Evolutionary conservation across 2,888 invertebrate species (phyloP).

Genomic region (Cerceris ruficornis): DNA sequence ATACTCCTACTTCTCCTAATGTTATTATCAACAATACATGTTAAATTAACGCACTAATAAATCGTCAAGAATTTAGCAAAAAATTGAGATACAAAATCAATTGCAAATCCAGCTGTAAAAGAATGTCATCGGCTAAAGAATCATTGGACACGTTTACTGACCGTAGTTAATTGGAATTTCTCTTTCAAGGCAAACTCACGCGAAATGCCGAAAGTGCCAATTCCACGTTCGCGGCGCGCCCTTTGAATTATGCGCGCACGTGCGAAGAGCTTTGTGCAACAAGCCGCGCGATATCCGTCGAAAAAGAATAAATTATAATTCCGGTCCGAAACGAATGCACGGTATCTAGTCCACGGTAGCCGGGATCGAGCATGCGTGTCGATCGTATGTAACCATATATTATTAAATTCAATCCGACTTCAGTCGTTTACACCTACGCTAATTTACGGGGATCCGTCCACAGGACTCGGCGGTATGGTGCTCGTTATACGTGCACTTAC

Average conservation of each 20-base stretch:
- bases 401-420: slow-evolving; percentile 16
- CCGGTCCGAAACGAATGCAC: slow-evolving; percentile 13
- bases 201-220: slow-evolving; percentile 22
- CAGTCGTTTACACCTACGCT: slow-evolving; percentile 25
- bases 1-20: no score
- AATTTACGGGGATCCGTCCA: slow-evolving; percentile 2
- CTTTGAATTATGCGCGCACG: slow-evolving; percentile 24
- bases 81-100: no score
- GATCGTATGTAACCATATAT: slow-evolving; percentile 3
- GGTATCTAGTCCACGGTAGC: slow-evolving; percentile 24
- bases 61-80: no score
- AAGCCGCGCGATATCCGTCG: neutral
- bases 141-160: no score
- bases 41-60: no score
- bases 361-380: slow-evolving; percentile 10
- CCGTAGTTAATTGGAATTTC: no score
- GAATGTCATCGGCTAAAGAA: no score
- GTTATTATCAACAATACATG: no score
- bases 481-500: no score
- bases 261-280: slow-evolving; percentile 26
- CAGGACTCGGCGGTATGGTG: neutral
- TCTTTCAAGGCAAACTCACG: no score
- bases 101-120: no score
- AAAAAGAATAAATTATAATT: slow-evolving; percentile 32
- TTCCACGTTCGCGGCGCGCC: slow-evolving; percentile 21